Conservation (phyloP, 2,888 invertebrate genomes). For the Glyphotaelius pellucidus region DNA sequence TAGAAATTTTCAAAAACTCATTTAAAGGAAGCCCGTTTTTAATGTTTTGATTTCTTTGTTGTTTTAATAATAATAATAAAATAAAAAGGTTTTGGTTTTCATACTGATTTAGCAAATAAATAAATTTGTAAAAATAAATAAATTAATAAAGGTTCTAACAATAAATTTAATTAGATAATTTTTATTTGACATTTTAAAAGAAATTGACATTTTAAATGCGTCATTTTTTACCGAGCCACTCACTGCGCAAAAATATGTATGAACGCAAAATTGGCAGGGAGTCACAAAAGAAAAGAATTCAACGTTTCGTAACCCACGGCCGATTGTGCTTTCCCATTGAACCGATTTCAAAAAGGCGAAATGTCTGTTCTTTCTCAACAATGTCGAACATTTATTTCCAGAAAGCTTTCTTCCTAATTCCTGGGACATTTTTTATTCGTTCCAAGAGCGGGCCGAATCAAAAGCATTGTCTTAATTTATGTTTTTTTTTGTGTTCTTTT, state of each 20-base stretch:
- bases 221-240: neutral
- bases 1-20: too few relatives aligned
- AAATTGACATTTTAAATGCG: neutral
- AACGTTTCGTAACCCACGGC: conserved; percentile 33
- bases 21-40: neutral
- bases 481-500: neutral
- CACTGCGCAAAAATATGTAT: conserved; percentile 29
- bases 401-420: conserved; percentile 29
- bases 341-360: conserved; percentile 45
- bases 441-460: neutral
- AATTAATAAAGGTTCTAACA: neutral
- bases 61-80: too few relatives aligned
- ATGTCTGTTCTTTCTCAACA: conserved; percentile 41
- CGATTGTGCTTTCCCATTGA: conserved; percentile 55
- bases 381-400: conserved; percentile 46
- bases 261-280: conserved; percentile 24
- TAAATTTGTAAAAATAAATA: too few relatives aligned
- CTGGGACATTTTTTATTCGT: conserved; percentile 38
- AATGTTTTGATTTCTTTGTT: too few relatives aligned
- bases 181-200: neutral
- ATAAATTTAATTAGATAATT: neutral
- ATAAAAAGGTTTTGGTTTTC: too few relatives aligned
- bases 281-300: conserved; percentile 52
- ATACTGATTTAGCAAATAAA: too few relatives aligned
- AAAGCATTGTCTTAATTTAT: conserved; percentile 13